Conservation (phyloP, 2,797 vertebrate genomes). For the Euthynnus affinis region DNA sequence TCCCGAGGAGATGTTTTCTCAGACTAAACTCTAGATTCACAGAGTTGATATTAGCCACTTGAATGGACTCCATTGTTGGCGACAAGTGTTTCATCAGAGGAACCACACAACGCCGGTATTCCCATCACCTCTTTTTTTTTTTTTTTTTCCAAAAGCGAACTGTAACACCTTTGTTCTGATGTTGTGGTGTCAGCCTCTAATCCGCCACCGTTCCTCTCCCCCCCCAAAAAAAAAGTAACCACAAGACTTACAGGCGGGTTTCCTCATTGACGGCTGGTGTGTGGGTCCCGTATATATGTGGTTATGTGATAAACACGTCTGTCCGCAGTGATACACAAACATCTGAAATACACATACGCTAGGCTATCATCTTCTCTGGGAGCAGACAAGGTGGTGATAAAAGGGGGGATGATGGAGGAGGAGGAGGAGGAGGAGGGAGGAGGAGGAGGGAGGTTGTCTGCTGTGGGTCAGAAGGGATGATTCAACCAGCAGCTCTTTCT, state of each 20-base stretch:
- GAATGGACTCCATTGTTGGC: constrained; percentile 44
- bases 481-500: constrained; percentile 46
- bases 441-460: constrained; percentile 13
- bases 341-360: constrained; percentile 5
- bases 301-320: constrained; percentile 46
- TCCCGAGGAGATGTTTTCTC: too few relatives aligned
- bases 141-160: constrained; percentile 37
- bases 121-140: too few relatives aligned
- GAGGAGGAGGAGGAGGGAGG: too few relatives aligned
- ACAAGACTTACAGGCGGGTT: constrained; percentile 42
- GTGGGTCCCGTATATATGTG: constrained; percentile 48
- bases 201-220: too few relatives aligned
- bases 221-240: too few relatives aligned
- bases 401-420: too few relatives aligned
- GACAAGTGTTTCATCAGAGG: constrained; percentile 30
- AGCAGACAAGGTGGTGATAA: constrained; percentile 52
- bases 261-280: constrained; percentile 36
- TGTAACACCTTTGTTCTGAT: constrained; percentile 62
- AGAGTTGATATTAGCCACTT: not conserved
- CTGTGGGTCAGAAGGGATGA: constrained; percentile 49
- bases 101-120: not conserved
- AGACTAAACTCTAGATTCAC: not conserved
- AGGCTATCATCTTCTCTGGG: constrained; percentile 34
- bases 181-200: constrained; percentile 40
- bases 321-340: constrained; percentile 19